Evolutionary conservation across 2,797 vertebrate genomes (phyloP).

Genomic region (Notamacropus eugenii): DNA sequence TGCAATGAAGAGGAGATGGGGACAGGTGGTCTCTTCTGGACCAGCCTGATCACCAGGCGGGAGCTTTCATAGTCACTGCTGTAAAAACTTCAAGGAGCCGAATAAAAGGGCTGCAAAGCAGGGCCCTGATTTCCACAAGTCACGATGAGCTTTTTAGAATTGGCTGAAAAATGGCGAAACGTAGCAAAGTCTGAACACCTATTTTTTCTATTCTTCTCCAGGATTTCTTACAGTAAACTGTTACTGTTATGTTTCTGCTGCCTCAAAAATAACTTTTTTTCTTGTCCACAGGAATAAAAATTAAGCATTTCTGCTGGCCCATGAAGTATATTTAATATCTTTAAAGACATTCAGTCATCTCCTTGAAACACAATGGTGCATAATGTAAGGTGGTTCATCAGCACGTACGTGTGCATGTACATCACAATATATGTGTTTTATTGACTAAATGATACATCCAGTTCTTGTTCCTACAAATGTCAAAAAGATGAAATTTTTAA

Average conservation of each 20-base stretch:
- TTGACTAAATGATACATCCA: background rate
- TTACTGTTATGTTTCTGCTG: background rate
- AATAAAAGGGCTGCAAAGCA: no score
- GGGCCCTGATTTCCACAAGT: no score
- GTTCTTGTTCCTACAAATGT: background rate
- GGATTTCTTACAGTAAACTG: background rate
- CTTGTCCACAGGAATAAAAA: background rate
- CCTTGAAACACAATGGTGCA: background rate
- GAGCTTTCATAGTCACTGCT: no score
- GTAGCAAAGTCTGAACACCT: background rate
- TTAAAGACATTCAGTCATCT: background rate
- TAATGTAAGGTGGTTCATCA: background rate
- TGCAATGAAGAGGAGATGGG: no score
- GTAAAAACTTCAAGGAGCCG: no score
- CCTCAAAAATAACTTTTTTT: background rate
- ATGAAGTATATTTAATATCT: background rate
- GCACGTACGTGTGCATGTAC: background rate
- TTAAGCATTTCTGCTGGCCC: background rate
- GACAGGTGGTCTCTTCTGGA: no score
- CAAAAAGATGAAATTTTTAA: background rate
- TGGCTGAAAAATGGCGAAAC: background rate
- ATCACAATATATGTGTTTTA: background rate
- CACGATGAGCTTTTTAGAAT: no score
- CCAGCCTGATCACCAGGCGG: no score
- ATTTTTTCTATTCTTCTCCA: background rate